Evolutionary conservation across 2,797 vertebrate species (phyloP), one percentile per base, ranked within the genome.

Genomic region (Paguma larvata): DNA sequence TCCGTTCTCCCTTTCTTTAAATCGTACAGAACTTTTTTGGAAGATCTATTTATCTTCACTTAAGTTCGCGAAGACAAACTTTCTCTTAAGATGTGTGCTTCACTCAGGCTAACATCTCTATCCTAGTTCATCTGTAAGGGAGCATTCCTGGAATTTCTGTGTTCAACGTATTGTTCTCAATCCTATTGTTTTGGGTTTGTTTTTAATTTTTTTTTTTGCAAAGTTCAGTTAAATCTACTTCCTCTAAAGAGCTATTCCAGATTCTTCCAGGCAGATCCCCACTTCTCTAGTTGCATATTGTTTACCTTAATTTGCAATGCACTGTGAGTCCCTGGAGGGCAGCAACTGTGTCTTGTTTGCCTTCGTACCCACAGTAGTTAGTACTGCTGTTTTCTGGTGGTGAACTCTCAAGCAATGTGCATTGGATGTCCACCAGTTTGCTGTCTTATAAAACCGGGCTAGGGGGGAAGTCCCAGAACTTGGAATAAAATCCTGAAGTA

Each of bases 401-500:
- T 65, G 30, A 88, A 15, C n/a, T 73, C 44, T 46, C 25, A 85
- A 77, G 46, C 87, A 80, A 59, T 2, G n/a, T 14, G 6, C 25
- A 15, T n/a, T 73, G 41, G 72, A 46, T 75, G 59, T 65, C 62
- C 83, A 15, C 34, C 59, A 10, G 38, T 85, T 92, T 51, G 14
- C 32, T 87, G n/a, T 51, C 78, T 96, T 94, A 84, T 59, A 94
- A 80, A 96, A 73, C 34, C 48, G 88, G 65, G 38, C 23, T 68
- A 84, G 72, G 27, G 56, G 51, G 25, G 48, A 32, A 83, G 15
- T 62, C 12, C 16, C 70, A 51, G 70, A 72, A 91, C 23, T 56
- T 85, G 32, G 72, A 92, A 53, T 78, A 89, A 91, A 96, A 92
- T 80, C 41, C 53, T 85, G 85, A 67, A 84, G 46, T 73, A 93